Evolutionary conservation across 2,797 vertebrate genomes (phyloP).

Genomic region (Catamblyrhynchus diadema): DNA sequence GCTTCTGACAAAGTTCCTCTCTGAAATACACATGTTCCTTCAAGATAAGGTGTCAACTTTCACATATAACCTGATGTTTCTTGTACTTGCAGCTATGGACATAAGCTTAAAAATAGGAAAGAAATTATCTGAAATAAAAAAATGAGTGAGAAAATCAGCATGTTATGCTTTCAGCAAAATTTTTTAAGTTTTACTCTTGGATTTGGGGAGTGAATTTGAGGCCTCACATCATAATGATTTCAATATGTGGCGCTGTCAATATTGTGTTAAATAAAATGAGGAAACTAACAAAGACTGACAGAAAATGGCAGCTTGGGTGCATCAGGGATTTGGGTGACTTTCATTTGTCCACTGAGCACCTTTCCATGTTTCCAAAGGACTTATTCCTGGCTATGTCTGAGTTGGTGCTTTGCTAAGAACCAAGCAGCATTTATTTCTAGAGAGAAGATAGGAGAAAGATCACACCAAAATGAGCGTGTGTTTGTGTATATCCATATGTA

Average conservation of each 20-base stretch:
- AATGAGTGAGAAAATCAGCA: not conserved
- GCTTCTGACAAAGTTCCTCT: not conserved
- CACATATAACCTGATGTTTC: not conserved
- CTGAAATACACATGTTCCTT: not conserved
- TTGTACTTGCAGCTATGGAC: not conserved
- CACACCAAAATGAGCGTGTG: rapidly evolving
- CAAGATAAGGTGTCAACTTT: not conserved
- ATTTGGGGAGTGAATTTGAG: not conserved
- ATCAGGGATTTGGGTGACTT: not conserved
- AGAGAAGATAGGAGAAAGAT: not conserved
- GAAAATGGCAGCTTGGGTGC: not conserved
- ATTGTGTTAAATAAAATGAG: not conserved
- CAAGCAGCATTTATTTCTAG: not conserved
- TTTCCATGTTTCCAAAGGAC: not conserved
- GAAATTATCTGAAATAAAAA: not conserved
- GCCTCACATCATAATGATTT: not conserved
- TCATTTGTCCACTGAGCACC: not conserved
- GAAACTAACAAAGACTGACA: not conserved
- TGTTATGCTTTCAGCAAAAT: not conserved
- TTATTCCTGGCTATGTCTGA: not conserved
- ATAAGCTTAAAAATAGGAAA: not conserved
- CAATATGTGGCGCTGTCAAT: not conserved
- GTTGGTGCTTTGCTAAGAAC: not conserved
- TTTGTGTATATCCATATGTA: rapidly evolving
- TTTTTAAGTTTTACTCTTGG: not conserved